A percentile compares a stretch with the other conserved stretches of the same genome.
phyloP scores from a whole-genome alignment of 2,113 vertebrate species.

The Salminus brasiliensis region DNA sequence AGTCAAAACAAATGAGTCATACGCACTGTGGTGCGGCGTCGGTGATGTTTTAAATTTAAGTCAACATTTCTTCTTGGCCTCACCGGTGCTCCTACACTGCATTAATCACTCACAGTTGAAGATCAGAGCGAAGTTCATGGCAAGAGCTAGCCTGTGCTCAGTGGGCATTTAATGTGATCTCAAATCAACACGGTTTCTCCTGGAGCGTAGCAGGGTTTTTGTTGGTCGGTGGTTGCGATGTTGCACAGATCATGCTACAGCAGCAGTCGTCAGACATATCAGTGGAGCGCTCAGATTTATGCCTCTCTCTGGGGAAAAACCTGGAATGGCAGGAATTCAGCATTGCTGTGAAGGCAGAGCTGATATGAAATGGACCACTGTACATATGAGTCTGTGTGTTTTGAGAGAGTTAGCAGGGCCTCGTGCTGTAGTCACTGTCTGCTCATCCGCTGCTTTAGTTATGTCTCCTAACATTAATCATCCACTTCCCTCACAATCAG shows the following conservation, averaged over 20 bases:
- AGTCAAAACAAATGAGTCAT: background rate
- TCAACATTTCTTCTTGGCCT: conserved; percentile 3
- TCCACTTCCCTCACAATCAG: conserved; percentile 45
- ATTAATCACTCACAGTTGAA: conserved; percentile 15
- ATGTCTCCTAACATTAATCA: conserved; percentile 46
- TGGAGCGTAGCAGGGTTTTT: background rate
- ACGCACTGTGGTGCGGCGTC: background rate
- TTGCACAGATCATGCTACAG: background rate
- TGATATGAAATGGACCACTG: conserved; percentile 4
- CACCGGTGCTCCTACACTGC: background rate
- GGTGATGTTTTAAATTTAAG: background rate
- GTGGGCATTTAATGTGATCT: background rate
- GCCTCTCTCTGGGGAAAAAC: conserved; percentile 18
- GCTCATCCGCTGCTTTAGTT: conserved; percentile 29
- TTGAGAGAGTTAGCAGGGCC: background rate
- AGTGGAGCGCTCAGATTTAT: background rate
- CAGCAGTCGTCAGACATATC: conserved; percentile 30
- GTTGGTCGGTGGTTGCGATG: background rate
- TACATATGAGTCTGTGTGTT: too few relatives aligned
- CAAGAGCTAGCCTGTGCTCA: background rate
- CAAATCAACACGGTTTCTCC: background rate
- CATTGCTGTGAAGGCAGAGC: background rate
- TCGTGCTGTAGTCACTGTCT: conserved; percentile 40
- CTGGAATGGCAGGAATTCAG: conserved; percentile 42
- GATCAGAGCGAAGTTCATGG: background rate